Evolutionary conservation across 2,113 vertebrate genomes (phyloP), one percentile per base, ranked within the genome.

Genomic region (Peromyscus californicus): DNA sequence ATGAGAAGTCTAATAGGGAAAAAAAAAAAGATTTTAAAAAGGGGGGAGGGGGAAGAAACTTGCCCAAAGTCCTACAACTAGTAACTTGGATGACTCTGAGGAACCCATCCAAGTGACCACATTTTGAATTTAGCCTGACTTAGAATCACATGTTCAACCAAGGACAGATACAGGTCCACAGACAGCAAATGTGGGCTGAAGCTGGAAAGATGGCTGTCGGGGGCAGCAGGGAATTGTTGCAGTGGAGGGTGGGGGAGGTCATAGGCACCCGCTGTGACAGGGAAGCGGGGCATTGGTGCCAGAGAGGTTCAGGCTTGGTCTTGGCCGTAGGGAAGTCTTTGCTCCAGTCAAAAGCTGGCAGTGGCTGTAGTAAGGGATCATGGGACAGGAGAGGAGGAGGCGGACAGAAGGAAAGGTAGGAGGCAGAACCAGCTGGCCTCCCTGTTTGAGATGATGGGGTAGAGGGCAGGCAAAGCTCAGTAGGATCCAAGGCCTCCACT

Each of bases 111-210:
- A 17, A 75, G n/a, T 45, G 8, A 65, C 70, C 17, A 59, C 42
- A 59, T 92, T 86, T 74, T 89, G 36, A 75, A 92, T 36, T 80
- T 61, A 72, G 70, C 54, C 76, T 92, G 72, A 80, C 89, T 61
- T n/a, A 70, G 19, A 67, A 21, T 24, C 33, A 54, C 15, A 21
- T 86, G 61, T 67, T 54, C 57, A 21, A 26, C 33, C 31, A 70
- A 74, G 59, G 15, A 19, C 29, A 85, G 59, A 39, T 4, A 69
- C 76, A 79, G 74, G 8, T 6, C 36, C 33, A 16, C 17, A 61
- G 29, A 63, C 80, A 65, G 59, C 13, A 11, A 6, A 21, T 21
- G 26, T 4, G 5, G 69, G 48, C 3, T 1, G 59, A 42, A 42
- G 39, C 75, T 48, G 70, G 39, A 24, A 9, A 42, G n/a, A 48